Evolutionary conservation across 2,888 invertebrate genomes (phyloP).

Genomic region (Hydropsyche betteni): DNA sequence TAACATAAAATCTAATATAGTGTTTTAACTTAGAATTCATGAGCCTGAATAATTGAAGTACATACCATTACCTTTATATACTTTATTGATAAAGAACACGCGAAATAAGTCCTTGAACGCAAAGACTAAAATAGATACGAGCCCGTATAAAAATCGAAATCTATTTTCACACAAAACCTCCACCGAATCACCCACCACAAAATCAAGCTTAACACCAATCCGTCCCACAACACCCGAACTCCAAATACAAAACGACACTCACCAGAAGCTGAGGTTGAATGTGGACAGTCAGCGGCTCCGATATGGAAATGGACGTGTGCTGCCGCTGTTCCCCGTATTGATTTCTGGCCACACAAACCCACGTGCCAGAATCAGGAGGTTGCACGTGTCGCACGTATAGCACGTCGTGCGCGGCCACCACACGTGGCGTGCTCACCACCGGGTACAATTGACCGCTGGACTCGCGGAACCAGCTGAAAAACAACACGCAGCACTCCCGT

Average conservation of each 20-base stretch:
- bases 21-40: no score
- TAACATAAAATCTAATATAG: no score
- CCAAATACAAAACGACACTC: constrained; percentile 36
- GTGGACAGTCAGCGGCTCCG: constrained; percentile 71
- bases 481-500: constrained; percentile 20
- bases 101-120: no score
- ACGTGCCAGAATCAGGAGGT: constrained; percentile 73
- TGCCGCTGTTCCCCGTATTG: constrained; percentile 75
- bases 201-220: no score
- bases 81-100: no score
- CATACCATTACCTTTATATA: no score
- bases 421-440: constrained; percentile 68
- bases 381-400: constrained; percentile 74
- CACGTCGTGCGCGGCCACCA: constrained; percentile 72
- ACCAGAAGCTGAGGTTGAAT: constrained; percentile 72
- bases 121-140: no score
- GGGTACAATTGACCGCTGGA: constrained; percentile 69
- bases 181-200: no score
- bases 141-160: no score
- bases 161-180: no score
- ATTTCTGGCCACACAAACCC: constrained; percentile 79
- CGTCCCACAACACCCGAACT: no score
- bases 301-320: constrained; percentile 71
- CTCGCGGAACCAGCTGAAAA: constrained; percentile 69
- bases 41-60: no score